phyloP scores from a whole-genome alignment of 2,113 vertebrate genomes.

The Murina feae region DNA sequence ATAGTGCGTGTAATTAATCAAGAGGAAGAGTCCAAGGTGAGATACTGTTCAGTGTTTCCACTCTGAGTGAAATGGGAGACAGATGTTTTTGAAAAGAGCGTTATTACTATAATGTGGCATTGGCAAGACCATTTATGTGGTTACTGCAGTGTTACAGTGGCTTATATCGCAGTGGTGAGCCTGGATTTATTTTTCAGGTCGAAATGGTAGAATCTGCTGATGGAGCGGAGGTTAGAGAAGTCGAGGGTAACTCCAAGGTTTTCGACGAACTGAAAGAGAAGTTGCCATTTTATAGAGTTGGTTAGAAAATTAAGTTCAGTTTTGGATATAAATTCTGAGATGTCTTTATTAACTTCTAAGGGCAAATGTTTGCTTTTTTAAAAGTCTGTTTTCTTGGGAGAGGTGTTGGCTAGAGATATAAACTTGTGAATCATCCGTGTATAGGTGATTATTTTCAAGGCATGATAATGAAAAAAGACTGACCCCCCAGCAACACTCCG shows the following conservation, averaged over 20 bases:
- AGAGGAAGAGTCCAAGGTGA: background rate
- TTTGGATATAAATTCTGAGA: slow-evolving; percentile 9
- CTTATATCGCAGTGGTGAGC: background rate
- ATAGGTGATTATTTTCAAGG: background rate
- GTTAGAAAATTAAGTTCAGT: background rate
- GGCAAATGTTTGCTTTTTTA: background rate
- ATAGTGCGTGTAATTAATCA: background rate
- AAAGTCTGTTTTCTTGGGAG: background rate
- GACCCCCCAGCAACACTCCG: background rate
- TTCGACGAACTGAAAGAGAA: background rate
- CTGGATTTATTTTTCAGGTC: background rate
- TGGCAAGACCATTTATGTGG: background rate
- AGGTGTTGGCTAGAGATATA: background rate
- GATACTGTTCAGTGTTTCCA: background rate
- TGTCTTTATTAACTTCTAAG: background rate
- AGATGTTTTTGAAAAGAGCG: background rate
- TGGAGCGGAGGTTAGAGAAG: background rate
- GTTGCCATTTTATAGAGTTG: background rate
- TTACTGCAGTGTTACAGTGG: background rate
- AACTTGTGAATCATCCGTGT: background rate
- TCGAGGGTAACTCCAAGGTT: background rate
- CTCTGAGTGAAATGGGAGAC: background rate
- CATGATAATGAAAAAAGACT: background rate
- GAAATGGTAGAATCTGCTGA: background rate
- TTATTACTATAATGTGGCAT: background rate